These are phyloP conservation scores for Thymelicus sylvestris DNA, from an alignment of 2,888 invertebrate species.

Conservation along the genomic window DNA sequence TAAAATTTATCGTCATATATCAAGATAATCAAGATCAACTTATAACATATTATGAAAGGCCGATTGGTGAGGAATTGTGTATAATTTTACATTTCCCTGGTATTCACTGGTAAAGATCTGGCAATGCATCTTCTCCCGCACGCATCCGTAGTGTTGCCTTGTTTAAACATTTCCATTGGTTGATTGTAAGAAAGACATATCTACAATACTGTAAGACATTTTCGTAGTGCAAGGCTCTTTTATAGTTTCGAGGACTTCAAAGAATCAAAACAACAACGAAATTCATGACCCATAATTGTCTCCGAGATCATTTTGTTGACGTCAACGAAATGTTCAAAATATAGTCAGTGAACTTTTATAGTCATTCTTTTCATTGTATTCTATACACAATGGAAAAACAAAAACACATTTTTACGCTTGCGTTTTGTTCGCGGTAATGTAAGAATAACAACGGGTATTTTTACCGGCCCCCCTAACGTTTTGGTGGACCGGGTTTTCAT, in stretches of 20 bases:
- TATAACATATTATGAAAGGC: too few relatives aligned
- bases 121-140: too few relatives aligned
- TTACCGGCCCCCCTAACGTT: conserved; percentile 61
- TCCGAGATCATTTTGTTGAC: conserved; percentile 2
- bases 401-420: conserved; percentile 58
- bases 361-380: conserved; percentile 42
- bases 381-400: conserved; percentile 59
- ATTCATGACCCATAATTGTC: neutral
- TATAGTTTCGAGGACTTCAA: neutral
- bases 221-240: too few relatives aligned
- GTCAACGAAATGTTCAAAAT: conserved; percentile 20
- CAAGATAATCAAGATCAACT: too few relatives aligned
- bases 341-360: conserved; percentile 28
- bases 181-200: too few relatives aligned
- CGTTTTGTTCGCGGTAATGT: conserved; percentile 68
- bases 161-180: too few relatives aligned
- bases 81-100: too few relatives aligned
- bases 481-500: conserved; percentile 58
- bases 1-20: too few relatives aligned
- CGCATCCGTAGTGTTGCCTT: too few relatives aligned
- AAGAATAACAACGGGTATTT: conserved; percentile 64
- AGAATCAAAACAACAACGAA: neutral
- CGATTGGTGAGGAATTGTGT: too few relatives aligned
- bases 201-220: too few relatives aligned
- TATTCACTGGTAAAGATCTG: too few relatives aligned